A percentile compares a stretch with the other conserved stretches of the same genome.
These are phyloP conservation scores for Genyomyrus donnyi DNA, from an alignment of 2,113 vertebrate species.

Conservation along the genomic window DNA sequence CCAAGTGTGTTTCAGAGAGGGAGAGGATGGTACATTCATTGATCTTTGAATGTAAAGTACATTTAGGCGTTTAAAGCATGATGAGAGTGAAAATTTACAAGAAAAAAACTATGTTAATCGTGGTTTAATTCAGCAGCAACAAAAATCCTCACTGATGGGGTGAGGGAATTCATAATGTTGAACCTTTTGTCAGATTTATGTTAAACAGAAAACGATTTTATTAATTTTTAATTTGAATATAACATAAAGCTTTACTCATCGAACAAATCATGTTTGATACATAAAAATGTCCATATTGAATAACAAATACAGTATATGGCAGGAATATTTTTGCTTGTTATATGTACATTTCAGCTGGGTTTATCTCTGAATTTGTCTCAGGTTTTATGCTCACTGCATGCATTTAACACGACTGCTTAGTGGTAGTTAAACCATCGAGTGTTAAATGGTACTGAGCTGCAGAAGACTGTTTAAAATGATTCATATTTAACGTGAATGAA, in stretches of 20 bases:
- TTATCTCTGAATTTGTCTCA: not conserved
- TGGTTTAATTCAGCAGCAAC: not conserved
- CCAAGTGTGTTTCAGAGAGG: not conserved
- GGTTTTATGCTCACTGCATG: not conserved
- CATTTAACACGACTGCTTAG: conserved; percentile 1
- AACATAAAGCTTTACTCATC: not conserved
- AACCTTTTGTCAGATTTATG: not conserved
- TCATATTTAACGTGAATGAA: not conserved
- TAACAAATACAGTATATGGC: conserved; percentile 8
- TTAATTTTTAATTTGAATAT: not conserved
- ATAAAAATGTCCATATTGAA: not conserved
- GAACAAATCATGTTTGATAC: not conserved
- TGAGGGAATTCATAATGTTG: not conserved
- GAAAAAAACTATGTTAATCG: not conserved
- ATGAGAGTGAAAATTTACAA: not conserved
- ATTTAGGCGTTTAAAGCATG: conserved; percentile 12
- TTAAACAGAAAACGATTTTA: conserved; percentile 40
- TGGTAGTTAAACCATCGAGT: not conserved
- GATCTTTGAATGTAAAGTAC: conserved; percentile 15
- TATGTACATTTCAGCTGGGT: not conserved
- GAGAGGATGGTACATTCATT: conserved; percentile 15
- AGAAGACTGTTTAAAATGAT: not conserved
- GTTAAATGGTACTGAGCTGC: not conserved
- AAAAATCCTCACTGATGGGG: not conserved
- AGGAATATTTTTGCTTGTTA: not conserved